phyloP scores from a whole-genome alignment of 2,113 vertebrate species.

The Cinclus mexicanus region DNA sequence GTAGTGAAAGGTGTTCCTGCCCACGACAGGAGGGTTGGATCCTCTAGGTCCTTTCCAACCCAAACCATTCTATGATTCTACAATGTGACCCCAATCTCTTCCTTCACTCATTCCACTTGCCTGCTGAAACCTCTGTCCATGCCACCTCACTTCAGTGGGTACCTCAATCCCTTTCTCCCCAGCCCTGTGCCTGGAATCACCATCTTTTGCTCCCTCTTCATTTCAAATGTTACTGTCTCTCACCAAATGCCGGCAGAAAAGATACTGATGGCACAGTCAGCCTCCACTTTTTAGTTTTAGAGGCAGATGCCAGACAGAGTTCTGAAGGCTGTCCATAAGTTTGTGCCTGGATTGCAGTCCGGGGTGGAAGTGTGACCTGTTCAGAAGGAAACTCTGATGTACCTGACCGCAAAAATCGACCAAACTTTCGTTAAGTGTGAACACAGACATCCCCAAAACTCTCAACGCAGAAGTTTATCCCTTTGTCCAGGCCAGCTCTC shows the following conservation, averaged over 20 bases:
- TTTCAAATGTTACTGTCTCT: background rate
- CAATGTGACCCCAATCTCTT: fast-evolving
- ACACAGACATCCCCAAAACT: background rate
- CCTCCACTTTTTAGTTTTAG: background rate
- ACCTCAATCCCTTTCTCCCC: background rate
- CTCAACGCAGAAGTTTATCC: background rate
- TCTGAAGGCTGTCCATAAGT: background rate
- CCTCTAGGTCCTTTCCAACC: background rate
- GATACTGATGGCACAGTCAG: fast-evolving
- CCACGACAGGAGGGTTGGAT: background rate
- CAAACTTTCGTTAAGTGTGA: background rate
- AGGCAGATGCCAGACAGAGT: background rate
- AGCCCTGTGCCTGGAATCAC: background rate
- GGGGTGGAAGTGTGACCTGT: fast-evolving
- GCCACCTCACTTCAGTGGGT: background rate
- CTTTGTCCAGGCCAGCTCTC: background rate
- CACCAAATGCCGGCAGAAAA: background rate
- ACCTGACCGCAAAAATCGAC: background rate
- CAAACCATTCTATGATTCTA: background rate
- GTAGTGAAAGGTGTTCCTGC: background rate
- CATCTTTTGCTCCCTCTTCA: background rate
- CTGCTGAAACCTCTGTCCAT: background rate
- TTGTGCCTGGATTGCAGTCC: background rate
- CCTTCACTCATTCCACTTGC: background rate
- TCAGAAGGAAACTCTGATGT: background rate